phyloP scores from a whole-genome alignment of 2,888 invertebrate genomes.

The Lycophotia porphyrea region DNA sequence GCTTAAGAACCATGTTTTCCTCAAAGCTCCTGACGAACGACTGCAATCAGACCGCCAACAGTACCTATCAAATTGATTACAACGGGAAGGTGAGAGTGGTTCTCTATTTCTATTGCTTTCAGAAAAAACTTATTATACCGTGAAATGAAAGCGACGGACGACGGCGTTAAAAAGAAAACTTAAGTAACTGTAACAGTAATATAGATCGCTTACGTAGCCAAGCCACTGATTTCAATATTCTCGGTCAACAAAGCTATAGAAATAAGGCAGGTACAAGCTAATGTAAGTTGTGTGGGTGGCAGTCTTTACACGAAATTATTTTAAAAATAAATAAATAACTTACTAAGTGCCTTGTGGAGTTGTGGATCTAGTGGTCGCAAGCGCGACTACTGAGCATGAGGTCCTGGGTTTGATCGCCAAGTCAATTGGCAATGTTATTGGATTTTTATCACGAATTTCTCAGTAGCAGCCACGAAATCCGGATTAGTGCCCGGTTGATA shows the following conservation, averaged over 20 bases:
- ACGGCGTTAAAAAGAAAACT: conserved; percentile 70
- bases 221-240: conserved; percentile 10
- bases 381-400: not conserved
- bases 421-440: not conserved
- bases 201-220: conserved; percentile 43
- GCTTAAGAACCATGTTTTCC: conserved; percentile 79
- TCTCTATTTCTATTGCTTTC: conserved; percentile 74
- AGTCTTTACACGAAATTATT: not conserved
- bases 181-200: conserved; percentile 65
- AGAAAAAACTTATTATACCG: conserved; percentile 79
- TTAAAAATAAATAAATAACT: not conserved
- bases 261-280: not conserved
- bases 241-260: conserved; percentile 3
- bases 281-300: not conserved
- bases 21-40: conserved; percentile 72
- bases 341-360: not conserved
- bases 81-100: conserved; percentile 76
- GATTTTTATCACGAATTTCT: not conserved
- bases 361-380: not conserved
- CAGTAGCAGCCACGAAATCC: not conserved
- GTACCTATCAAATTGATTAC: conserved; percentile 80
- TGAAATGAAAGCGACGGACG: conserved; percentile 83
- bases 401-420: not conserved
- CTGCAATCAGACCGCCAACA: conserved; percentile 69
- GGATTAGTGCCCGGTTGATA: not conserved